Base-by-base conservation (phyloP, 2,888 invertebrate genomes). In the Morpho deidamia region DNA sequence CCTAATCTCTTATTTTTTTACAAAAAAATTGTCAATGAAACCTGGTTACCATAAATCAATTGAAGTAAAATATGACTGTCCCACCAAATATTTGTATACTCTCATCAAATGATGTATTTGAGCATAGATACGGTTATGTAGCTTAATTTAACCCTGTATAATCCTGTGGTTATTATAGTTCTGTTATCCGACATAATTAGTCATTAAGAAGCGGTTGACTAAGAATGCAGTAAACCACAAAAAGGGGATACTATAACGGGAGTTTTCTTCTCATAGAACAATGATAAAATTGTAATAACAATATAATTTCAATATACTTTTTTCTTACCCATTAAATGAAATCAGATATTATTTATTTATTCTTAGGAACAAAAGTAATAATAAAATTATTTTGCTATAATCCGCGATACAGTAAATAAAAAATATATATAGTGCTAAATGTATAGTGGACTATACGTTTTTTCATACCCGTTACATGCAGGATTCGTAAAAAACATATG, bases 161-260 rank as follows among this genome's bases (percentile, higher is more conserved):
- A 58, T 57, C 62, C 61, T 73, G 74, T 63, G 74, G 74, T 68
- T 64, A n/a, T n/a, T n/a, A 59, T 51, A 51, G 58, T 69, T 71
- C 72, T 64, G 74, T 72, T 72, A 74, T 51, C 59, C 66, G 64
- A 63, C 69, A 67, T 68, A 71, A 73, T 71, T 71, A 62, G 57
- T 58, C 46, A 58, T 60, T 23, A 61, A 57, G 51, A 57, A 49
- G 65, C 56, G 68, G 67, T 69, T 61, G 57, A 56, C 62, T 65
- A 61, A 63, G 61, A 61, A 67, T 69, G 65, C 64, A 59, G 61
- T 56, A 61, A 70, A 74, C 74, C 72, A 71, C 74, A 74, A 70
- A 69, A 71, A 72, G 70, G 67, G 73, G 66, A 67, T 55, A 11
- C 11, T 57, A 58, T 66, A 73, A 71, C 74, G 71, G 72, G 61